A percentile compares a stretch with the other conserved stretches of the same genome.
phyloP scores from a whole-genome alignment of 2,888 invertebrate species.

The Monochamus alternatus region DNA sequence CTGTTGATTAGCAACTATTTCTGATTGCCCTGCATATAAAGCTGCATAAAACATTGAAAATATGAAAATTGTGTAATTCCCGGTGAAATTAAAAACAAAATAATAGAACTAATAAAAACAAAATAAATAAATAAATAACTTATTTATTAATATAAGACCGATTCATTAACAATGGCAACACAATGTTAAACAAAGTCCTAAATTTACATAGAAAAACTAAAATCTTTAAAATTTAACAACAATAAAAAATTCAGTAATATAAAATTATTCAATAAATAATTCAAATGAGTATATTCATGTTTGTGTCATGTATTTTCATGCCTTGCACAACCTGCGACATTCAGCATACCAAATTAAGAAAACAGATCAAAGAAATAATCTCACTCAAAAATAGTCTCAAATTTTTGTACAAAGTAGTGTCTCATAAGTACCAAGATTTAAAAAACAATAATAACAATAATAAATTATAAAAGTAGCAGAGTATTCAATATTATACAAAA shows the following conservation, averaged over 20 bases:
- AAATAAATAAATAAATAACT: conserved; percentile 10
- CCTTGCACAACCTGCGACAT: conserved; percentile 42
- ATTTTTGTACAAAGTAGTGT: conserved; percentile 17
- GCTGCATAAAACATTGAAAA: too few relatives aligned
- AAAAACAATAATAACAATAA: conserved; percentile 20
- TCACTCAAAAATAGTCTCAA: conserved; percentile 15
- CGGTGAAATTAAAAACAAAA: too few relatives aligned
- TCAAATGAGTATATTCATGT: conserved; percentile 41
- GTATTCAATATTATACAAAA: conserved; percentile 20
- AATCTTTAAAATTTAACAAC: conserved; percentile 47
- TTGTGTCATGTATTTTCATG: conserved; percentile 47
- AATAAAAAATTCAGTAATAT: conserved; percentile 42
- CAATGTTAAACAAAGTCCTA: conserved; percentile 18
- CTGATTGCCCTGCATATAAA: too few relatives aligned
- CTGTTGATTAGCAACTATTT: too few relatives aligned
- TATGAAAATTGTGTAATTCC: too few relatives aligned
- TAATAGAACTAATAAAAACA: neutral
- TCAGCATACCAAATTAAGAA: conserved; percentile 43
- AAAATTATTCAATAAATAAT: conserved; percentile 42
- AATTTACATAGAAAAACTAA: conserved; percentile 36
- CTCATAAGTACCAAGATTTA: conserved; percentile 17
- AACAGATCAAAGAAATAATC: conserved; percentile 16
- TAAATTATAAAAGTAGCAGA: conserved; percentile 24
- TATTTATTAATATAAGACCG: conserved; percentile 19
- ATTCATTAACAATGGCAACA: conserved; percentile 30